Base-by-base conservation (phyloP, 2,113 vertebrate genomes). In the Piprites chloris region DNA sequence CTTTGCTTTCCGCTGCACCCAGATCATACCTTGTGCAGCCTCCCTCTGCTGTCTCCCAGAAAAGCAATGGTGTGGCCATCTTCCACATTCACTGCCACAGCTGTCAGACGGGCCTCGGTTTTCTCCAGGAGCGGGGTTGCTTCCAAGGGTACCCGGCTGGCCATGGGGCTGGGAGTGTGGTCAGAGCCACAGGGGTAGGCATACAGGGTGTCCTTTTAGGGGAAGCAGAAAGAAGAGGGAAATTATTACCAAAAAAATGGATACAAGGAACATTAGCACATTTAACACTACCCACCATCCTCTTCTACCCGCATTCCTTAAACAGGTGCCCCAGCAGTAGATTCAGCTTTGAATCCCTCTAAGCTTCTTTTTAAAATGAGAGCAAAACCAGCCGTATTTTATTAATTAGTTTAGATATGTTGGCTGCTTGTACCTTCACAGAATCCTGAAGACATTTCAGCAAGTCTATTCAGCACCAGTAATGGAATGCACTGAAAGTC, bases 91-190 rank as follows among this genome's bases (percentile, higher is more conserved):
- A 99, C 98, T 0, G 99, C 99, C 86, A 99, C 99, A 4, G 99
- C 98, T 32, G 99, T 99, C 63, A 99, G 98, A 53, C 98, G 98
- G 50, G 98, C 98, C 0, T 98, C 98, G 1, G 97, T 98, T 91
- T 98, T 99, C 96, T 99, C 98, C 94, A 99, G 93, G 63, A 99
- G 97, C 0, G 99, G 98, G 10, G 97, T 95, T 17, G 98, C 98
- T 94, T 98, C 98, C 78, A 99, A 97, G 1, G 99, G 94, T 2
- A 98, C 90, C 6, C 98, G 96, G 91, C 99, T 99, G 95, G 99
- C 99, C 99, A 99, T 99, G 5, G 99, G 99, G 93, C 99, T 99
- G 66, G 99, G 99, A 6, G 99, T 99, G 97, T 99, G 99, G 97
- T 99, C 99, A 18, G 99, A 99, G 76, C 99, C 99, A 50, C 99